Evolutionary conservation across 1,140 invertebrate genomes (phyloP).

Genomic region (Plectus sambesii): DNA sequence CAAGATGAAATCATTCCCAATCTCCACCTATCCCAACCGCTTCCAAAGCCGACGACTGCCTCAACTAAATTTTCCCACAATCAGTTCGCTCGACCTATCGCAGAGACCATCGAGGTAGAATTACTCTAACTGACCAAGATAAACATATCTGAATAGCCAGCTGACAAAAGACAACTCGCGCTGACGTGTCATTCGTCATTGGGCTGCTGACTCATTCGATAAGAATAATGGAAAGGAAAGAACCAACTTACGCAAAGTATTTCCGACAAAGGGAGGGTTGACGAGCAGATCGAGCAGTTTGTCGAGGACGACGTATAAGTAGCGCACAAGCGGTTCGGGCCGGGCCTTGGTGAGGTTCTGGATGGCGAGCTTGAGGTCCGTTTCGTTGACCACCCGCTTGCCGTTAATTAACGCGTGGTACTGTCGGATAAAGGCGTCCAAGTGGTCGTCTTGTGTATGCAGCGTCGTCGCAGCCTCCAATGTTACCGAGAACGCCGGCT

Average conservation of each 20-base stretch:
- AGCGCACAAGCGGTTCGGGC: conserved; percentile 68
- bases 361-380: conserved; percentile 59
- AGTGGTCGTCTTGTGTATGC: conserved; percentile 66
- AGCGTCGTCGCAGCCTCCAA: conserved; percentile 73
- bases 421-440: conserved; percentile 65
- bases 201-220: background rate
- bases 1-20: too few species aligned
- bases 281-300: conserved; percentile 72
- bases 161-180: too few species aligned
- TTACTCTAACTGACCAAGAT: too few species aligned
- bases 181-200: too few species aligned
- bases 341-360: conserved; percentile 60
- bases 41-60: too few species aligned
- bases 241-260: background rate
- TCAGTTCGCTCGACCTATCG: too few species aligned
- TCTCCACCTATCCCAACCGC: too few species aligned
- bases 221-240: conserved; percentile 2
- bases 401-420: conserved; percentile 56
- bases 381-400: conserved; percentile 60
- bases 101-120: too few species aligned
- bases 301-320: conserved; percentile 73
- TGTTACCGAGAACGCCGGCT: conserved; percentile 69
- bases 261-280: conserved; percentile 54
- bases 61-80: too few species aligned
- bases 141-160: too few species aligned